These are phyloP conservation scores for Microcebus murinus DNA, from an alignment of 2,113 vertebrate species.

Conservation along the genomic window DNA sequence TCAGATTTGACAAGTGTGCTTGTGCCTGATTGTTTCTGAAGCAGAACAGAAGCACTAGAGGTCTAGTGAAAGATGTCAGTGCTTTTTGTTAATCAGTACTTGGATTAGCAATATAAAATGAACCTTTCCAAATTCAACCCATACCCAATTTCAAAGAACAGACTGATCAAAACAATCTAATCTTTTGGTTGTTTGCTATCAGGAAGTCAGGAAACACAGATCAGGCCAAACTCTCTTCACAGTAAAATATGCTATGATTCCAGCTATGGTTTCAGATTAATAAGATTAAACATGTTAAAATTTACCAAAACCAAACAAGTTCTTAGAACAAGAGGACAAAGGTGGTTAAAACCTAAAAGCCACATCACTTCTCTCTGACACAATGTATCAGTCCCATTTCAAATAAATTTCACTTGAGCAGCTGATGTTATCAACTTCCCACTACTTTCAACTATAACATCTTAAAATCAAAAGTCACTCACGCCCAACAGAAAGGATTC, in stretches of 20 bases:
- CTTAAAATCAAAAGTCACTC: conserved; percentile 57
- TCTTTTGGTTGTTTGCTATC: neutral
- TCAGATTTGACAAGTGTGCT: neutral
- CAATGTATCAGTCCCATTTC: conserved; percentile 37
- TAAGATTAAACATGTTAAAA: neutral
- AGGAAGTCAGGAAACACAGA: conserved; percentile 18
- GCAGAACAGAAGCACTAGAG: neutral
- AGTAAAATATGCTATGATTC: conserved; percentile 14
- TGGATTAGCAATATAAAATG: neutral
- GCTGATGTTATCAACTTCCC: conserved; percentile 26
- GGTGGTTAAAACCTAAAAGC: conserved; percentile 18
- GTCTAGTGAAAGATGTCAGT: neutral
- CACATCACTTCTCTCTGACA: neutral
- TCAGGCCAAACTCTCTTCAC: neutral
- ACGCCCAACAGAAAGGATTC: conserved; percentile 8
- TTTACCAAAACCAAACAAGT: neutral
- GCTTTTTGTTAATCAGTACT: neutral
- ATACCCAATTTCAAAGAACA: neutral
- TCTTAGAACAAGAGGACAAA: conserved; percentile 43
- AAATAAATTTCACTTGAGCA: conserved; percentile 48
- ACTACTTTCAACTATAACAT: conserved; percentile 36
- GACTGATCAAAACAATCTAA: neutral
- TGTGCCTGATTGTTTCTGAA: neutral
- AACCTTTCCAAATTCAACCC: conserved; percentile 22
- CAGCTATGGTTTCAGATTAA: neutral